A percentile compares a stretch with the other conserved stretches of the same genome.
phyloP scores from a whole-genome alignment of 2,888 invertebrate species.

The Drosophila paranaensis region DNA sequence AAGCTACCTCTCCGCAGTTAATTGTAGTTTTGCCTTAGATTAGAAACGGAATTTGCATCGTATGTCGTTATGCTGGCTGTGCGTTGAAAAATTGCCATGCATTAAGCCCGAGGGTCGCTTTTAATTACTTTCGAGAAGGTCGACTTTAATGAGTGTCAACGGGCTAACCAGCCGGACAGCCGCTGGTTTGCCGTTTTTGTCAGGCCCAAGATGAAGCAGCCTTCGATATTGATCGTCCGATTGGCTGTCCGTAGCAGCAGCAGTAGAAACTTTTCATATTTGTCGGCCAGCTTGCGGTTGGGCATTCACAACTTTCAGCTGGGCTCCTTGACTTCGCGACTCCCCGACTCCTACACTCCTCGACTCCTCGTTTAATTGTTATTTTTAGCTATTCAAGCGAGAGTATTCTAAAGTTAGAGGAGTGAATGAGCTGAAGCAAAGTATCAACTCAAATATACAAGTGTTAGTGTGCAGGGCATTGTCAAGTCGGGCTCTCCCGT shows the following conservation, averaged over 20 bases:
- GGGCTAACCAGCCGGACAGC: slow-evolving; percentile 33
- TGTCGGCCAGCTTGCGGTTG: slow-evolving; percentile 66
- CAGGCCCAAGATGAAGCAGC: slow-evolving; percentile 16
- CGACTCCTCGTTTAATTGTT: background rate
- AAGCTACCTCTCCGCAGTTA: background rate
- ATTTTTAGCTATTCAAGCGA: background rate
- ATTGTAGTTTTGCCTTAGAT: background rate
- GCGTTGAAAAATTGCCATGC: slow-evolving; percentile 79
- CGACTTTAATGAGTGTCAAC: slow-evolving; percentile 78
- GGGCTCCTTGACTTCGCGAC: background rate
- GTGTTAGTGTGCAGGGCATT: background rate
- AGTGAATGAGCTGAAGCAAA: background rate
- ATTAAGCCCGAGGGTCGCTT: slow-evolving; percentile 82
- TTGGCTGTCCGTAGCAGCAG: slow-evolving; percentile 53
- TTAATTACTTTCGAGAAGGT: slow-evolving; percentile 84
- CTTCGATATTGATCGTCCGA: slow-evolving; percentile 62
- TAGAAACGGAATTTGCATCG: slow-evolving; percentile 3
- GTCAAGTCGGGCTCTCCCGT: background rate
- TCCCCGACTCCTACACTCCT: no score
- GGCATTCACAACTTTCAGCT: background rate
- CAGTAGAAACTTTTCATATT: slow-evolving; percentile 73
- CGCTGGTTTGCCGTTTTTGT: slow-evolving; percentile 34
- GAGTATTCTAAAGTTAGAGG: background rate
- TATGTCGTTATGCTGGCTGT: background rate
- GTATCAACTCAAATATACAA: background rate